These are phyloP conservation scores for Eidolon helvum DNA, from an alignment of 2,113 vertebrate species.

Conservation along the genomic window DNA sequence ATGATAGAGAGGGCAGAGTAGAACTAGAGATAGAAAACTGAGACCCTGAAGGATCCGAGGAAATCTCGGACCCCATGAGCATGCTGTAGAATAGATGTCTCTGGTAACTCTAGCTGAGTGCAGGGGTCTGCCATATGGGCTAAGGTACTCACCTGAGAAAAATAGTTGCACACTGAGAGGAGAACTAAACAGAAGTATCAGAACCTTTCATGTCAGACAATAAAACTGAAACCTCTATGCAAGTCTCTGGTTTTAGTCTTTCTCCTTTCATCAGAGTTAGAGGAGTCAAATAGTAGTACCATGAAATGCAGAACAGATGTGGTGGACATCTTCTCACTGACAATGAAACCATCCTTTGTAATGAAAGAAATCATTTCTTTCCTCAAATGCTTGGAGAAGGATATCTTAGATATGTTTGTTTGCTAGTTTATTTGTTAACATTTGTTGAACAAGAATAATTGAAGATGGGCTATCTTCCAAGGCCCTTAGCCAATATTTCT, in stretches of 20 bases:
- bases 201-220: background rate
- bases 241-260: background rate
- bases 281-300: background rate
- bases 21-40: too few relatives aligned
- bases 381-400: background rate
- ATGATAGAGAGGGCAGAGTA: background rate
- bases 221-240: background rate
- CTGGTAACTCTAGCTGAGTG: background rate
- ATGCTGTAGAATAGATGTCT: background rate
- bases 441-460: background rate
- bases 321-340: background rate
- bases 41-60: background rate
- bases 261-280: background rate
- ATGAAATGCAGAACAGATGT: background rate
- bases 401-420: background rate
- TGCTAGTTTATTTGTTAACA: background rate
- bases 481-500: background rate
- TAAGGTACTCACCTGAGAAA: background rate
- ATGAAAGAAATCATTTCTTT: background rate
- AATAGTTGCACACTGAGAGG: rapidly evolving
- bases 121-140: rapidly evolving
- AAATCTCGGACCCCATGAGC: background rate
- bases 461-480: background rate
- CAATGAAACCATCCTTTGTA: rapidly evolving
- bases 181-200: background rate